phyloP scores from a whole-genome alignment of 2,888 invertebrate species.

The Toxonevra muliebris region DNA sequence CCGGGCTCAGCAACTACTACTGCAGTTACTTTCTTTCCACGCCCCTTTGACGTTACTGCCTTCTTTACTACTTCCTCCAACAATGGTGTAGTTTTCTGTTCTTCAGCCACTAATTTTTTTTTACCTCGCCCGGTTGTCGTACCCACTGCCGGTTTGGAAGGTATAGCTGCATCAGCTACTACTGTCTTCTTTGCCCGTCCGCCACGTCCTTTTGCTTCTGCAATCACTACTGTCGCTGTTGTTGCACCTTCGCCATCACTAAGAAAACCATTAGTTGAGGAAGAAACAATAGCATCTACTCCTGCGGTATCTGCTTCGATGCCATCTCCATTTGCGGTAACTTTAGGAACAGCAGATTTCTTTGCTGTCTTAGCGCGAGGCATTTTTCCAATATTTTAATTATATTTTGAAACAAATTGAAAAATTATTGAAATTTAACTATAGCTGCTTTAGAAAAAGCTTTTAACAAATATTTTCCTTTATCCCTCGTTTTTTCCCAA shows the following conservation, averaged over 20 bases:
- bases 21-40: not conserved
- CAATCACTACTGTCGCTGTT: not conserved
- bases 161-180: not conserved
- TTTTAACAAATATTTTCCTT: too few relatives aligned
- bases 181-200: slow-evolving; percentile 6
- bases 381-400: too few relatives aligned
- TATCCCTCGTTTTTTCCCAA: too few relatives aligned
- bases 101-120: slow-evolving; percentile 6
- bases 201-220: slow-evolving; percentile 19
- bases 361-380: too few relatives aligned
- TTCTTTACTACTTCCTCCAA: not conserved
- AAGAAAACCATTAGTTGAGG: slow-evolving; percentile 22
- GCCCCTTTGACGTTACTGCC: not conserved
- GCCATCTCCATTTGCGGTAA: too few relatives aligned
- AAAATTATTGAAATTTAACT: too few relatives aligned
- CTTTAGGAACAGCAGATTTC: too few relatives aligned
- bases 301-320: too few relatives aligned
- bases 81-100: too few relatives aligned
- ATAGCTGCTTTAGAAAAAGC: too few relatives aligned
- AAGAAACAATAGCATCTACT: slow-evolving; percentile 13
- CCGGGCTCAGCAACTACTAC: not conserved
- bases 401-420: too few relatives aligned
- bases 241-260: slow-evolving; percentile 14
- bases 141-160: not conserved
- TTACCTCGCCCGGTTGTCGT: not conserved